Evolutionary conservation across 2,113 vertebrate genomes (phyloP).

Genomic region (Pterophyllum scalare): DNA sequence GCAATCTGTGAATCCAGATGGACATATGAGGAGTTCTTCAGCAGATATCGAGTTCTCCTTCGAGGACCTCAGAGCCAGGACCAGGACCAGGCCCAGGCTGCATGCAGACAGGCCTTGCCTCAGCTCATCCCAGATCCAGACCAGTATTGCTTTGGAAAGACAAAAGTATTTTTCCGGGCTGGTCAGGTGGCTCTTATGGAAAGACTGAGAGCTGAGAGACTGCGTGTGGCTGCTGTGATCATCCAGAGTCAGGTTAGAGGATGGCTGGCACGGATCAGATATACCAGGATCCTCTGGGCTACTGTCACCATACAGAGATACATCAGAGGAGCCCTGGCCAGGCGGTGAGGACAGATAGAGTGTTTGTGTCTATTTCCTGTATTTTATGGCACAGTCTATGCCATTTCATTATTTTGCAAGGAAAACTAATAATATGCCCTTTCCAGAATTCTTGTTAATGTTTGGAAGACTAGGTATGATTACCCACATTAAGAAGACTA

Average conservation of each 20-base stretch:
- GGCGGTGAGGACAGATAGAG: constrained; percentile 68
- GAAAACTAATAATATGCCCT: not conserved
- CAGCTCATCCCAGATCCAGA: constrained; percentile 76
- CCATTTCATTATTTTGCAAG: not conserved
- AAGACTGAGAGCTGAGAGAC: constrained; percentile 72
- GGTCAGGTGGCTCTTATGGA: constrained; percentile 84
- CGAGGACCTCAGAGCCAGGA: constrained; percentile 38
- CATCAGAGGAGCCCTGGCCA: constrained; percentile 75
- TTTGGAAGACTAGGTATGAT: not conserved
- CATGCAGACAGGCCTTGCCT: constrained; percentile 70
- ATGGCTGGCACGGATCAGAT: constrained; percentile 74
- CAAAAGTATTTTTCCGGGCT: constrained; percentile 78
- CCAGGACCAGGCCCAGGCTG: constrained; percentile 36
- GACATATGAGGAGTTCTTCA: constrained; percentile 81
- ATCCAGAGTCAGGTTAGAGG: constrained; percentile 81
- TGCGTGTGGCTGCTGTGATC: constrained; percentile 71
- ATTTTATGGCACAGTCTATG: not conserved
- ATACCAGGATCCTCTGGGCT: constrained; percentile 40
- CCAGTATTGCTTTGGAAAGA: constrained; percentile 81
- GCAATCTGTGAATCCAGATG: constrained; percentile 67
- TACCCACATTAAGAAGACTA: not conserved
- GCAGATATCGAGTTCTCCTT: constrained; percentile 78
- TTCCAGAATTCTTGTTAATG: not conserved
- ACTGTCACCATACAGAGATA: constrained; percentile 76
- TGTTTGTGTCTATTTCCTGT: not conserved